Base-by-base conservation (phyloP, 2,797 vertebrate genomes). In the Vespertilio murinus region DNA sequence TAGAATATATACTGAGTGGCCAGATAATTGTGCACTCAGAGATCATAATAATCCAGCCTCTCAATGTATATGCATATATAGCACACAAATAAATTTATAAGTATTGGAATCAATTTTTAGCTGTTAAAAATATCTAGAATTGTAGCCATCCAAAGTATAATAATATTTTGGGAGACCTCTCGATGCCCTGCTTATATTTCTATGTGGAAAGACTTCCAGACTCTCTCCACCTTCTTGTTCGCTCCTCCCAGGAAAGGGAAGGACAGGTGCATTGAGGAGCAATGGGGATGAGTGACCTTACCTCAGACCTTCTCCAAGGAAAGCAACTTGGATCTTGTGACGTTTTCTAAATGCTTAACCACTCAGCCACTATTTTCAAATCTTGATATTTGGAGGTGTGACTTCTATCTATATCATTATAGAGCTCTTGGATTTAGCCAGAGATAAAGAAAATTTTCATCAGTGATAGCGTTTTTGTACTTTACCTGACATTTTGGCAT, bases 401-500 rank as follows among this genome's bases (percentile, higher is more conserved):
- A 54, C 56, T 69, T 91, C 17, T 65, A 42, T 17, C 65, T 35
- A 12, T 23, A 18, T 75, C 85, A 91, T 75, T 82, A 70, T 12
- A 87, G 4, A 47, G 2, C 49, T 83, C 59, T 64, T 86, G 8
- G 20, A 88, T 67, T 82, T 79, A 80, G 25, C 86, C n/a, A 86
- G 56, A 61, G 17, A 85, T 87, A 61, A 86, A 81, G 65, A 86
- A 35, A 75, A 33, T 47, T 79, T 88, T 82, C 22, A 73, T 67
- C 33, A 78, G 33, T 73, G 73, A 78, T 79, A 30, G 9, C 14
- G 61, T 75, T 94, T 92, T 94, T 91, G 17, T 70, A 73, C 64
- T 93, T 94, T 82, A 71, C 73, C 45, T 90, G 80, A 75, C 75
- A 92, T 77, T 95, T 95, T 88, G 59, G 56, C 70, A 70, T 69